Percentiles rank a stretch among this genome's conserved stretches.
Conservation (phyloP, 2,888 invertebrate genomes). For the Nomada fucata region DNA sequence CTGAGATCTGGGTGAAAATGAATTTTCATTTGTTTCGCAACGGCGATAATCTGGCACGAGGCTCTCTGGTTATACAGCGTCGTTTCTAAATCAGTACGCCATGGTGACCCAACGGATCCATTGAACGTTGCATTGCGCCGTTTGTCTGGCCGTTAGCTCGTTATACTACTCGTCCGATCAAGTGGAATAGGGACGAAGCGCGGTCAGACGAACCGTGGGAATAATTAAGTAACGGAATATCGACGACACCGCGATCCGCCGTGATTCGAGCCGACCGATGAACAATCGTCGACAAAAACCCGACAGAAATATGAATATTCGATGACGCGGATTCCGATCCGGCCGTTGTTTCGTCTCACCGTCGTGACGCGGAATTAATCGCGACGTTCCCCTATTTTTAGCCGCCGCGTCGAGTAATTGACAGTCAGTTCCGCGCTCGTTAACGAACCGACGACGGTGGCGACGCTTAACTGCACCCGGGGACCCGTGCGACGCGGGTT, state of each 20-base stretch:
- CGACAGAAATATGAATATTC: slow-evolving; percentile 10
- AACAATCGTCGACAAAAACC: not conserved
- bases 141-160: not conserved
- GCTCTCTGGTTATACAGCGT: slow-evolving; percentile 1
- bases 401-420: slow-evolving; percentile 36
- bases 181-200: too few relatives aligned
- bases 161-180: not conserved
- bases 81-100: slow-evolving; percentile 39
- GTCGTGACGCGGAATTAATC: slow-evolving; percentile 42
- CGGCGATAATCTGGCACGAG: slow-evolving; percentile 35
- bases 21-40: slow-evolving; percentile 43
- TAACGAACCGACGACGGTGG: slow-evolving; percentile 5
- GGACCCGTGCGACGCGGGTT: not conserved
- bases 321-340: slow-evolving; percentile 18
- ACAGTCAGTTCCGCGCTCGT: slow-evolving; percentile 46
- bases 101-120: slow-evolving; percentile 9
- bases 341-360: slow-evolving; percentile 11
- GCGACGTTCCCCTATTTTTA: slow-evolving; percentile 40
- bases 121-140: not conserved
- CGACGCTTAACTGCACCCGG: not conserved
- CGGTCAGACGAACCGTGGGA: too few relatives aligned
- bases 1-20: slow-evolving; percentile 26
- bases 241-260: too few relatives aligned
- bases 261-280: too few relatives aligned
- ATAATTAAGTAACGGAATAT: too few relatives aligned